A percentile compares a stretch with the other conserved stretches of the same genome.
phyloP scores from a whole-genome alignment of 2,888 invertebrate species.

The Mongoloraphidia duomilia region DNA sequence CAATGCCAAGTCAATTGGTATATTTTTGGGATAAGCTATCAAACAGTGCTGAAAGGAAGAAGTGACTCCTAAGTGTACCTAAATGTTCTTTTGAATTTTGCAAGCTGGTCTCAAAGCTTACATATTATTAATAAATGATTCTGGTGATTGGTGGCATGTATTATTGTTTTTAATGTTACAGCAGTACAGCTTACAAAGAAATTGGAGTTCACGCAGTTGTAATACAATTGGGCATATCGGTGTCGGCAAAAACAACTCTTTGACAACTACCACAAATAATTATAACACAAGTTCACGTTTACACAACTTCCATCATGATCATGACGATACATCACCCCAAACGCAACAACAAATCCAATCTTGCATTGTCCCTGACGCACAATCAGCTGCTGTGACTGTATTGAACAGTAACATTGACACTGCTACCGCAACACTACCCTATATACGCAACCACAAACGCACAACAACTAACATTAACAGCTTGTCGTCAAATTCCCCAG shows the following conservation, averaged over 20 bases:
- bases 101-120: too few species aligned
- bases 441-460: slow-evolving; percentile 27
- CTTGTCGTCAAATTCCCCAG: slow-evolving; percentile 11
- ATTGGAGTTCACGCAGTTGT: slow-evolving; percentile 35
- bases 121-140: too few species aligned
- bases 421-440: slow-evolving; percentile 29
- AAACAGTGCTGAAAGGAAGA: too few species aligned
- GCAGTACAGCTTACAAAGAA: slow-evolving; percentile 30
- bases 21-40: too few species aligned
- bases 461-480: slow-evolving; percentile 13
- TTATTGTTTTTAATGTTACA: slow-evolving; percentile 17
- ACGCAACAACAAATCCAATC: slow-evolving; percentile 11
- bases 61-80: too few species aligned
- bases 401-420: too few species aligned
- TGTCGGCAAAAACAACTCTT: slow-evolving; percentile 22
- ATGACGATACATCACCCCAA: slow-evolving; percentile 28
- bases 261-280: too few species aligned
- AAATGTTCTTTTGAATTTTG: too few species aligned
- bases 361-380: slow-evolving; percentile 19
- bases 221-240: slow-evolving; percentile 28
- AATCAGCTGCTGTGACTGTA: background rate
- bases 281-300: slow-evolving; percentile 11
- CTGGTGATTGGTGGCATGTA: too few species aligned
- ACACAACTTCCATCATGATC: slow-evolving; percentile 24
- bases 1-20: too few species aligned